Conservation (phyloP, 2,113 vertebrate genomes). For the Callorhinus ursinus region DNA sequence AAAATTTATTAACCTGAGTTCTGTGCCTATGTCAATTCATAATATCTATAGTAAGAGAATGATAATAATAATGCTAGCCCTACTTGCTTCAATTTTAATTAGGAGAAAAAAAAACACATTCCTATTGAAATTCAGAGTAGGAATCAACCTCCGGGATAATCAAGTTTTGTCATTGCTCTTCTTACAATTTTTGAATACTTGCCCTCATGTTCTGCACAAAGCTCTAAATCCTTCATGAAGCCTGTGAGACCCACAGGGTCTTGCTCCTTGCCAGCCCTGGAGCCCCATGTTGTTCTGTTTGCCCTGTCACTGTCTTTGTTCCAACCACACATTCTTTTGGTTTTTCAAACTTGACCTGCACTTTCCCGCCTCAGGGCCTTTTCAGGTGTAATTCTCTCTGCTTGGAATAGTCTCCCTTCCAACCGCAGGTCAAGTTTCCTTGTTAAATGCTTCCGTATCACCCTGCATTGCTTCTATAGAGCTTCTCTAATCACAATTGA, state of each 20-base stretch:
- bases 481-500: not conserved
- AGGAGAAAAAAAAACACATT: not conserved
- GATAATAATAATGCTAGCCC: not conserved
- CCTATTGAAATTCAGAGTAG: not conserved
- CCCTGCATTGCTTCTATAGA: not conserved
- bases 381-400: not conserved
- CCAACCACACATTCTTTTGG: not conserved
- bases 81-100: not conserved
- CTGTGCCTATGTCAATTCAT: not conserved
- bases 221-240: not conserved
- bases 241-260: rapidly evolving
- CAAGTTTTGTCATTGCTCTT: not conserved
- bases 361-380: not conserved
- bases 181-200: not conserved
- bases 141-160: not conserved
- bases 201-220: not conserved
- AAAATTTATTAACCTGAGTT: not conserved
- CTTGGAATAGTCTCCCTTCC: not conserved
- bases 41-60: not conserved
- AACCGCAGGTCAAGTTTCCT: not conserved
- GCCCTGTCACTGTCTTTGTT: not conserved
- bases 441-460: not conserved
- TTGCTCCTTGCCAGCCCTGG: too few species aligned
- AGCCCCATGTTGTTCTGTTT: not conserved
- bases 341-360: not conserved